These are phyloP conservation scores for Anisognathus igniventris DNA, from an alignment of 2,797 vertebrate genomes.

Conservation along the genomic window DNA sequence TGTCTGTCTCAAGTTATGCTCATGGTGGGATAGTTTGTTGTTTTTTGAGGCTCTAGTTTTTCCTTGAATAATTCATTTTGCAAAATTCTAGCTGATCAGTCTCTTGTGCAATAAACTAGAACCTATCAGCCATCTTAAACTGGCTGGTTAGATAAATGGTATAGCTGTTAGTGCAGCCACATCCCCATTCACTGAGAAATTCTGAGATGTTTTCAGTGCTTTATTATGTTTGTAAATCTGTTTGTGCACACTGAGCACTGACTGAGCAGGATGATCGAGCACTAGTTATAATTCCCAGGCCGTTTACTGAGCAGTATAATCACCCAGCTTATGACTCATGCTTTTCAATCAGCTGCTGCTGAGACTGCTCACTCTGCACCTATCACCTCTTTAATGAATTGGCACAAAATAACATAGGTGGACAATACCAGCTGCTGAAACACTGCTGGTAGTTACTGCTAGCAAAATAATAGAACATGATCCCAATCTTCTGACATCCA, in stretches of 20 bases:
- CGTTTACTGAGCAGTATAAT: slow-evolving; percentile 4
- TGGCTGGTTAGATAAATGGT: not conserved
- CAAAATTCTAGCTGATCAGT: slow-evolving; percentile 30
- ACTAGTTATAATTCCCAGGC: not conserved
- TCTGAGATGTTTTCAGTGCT: slow-evolving; percentile 48
- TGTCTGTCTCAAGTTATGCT: not conserved
- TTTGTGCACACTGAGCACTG: slow-evolving; percentile 20
- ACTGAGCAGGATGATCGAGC: slow-evolving; percentile 12
- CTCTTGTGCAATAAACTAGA: slow-evolving; percentile 48
- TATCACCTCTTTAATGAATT: slow-evolving; percentile 16
- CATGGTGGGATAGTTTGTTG: not conserved
- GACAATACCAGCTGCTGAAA: not conserved
- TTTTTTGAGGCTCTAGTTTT: slow-evolving; percentile 8
- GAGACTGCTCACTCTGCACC: slow-evolving; percentile 12
- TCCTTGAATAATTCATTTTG: slow-evolving; percentile 3
- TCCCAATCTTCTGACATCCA: slow-evolving; percentile 2
- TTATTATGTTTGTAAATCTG: slow-evolving; percentile 51
- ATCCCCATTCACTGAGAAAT: slow-evolving; percentile 1
- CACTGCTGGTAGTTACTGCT: slow-evolving; percentile 9
- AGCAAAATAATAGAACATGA: not conserved
- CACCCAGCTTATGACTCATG: not conserved
- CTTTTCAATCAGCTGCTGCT: slow-evolving; percentile 15
- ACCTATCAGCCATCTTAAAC: slow-evolving; percentile 41
- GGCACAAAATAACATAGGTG: not conserved
- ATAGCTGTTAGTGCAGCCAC: slow-evolving; percentile 15